A percentile compares a stretch with the other conserved stretches of the same genome.
Conservation (phyloP, 1,140 invertebrate species). For the Ceratoteleas bidentatus region DNA sequence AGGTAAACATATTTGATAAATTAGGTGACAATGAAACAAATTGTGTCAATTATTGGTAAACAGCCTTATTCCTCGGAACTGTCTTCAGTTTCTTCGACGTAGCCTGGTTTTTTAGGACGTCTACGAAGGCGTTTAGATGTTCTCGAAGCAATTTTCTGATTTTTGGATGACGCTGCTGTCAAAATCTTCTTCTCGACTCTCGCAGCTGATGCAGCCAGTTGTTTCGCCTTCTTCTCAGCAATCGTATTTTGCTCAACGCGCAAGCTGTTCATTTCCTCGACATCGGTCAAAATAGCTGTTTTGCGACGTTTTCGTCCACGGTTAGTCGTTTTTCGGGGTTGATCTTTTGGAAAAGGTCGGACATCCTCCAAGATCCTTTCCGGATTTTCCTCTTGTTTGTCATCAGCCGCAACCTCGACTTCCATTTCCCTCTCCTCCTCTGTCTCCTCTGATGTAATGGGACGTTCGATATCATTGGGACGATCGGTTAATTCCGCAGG, state of each 20-base stretch:
- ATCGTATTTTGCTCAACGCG: constrained; percentile 13
- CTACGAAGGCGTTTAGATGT: not conserved
- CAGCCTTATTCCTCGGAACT: not conserved
- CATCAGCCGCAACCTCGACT: not conserved
- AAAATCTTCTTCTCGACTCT: constrained; percentile 1
- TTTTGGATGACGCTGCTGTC: constrained; percentile 3
- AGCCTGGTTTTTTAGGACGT: constrained; percentile 1
- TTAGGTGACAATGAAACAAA: not conserved
- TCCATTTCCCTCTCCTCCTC: constrained; percentile 3
- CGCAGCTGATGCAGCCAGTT: constrained; percentile 18
- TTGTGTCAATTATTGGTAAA: not conserved
- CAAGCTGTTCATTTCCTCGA: constrained; percentile 18
- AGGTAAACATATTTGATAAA: not conserved
- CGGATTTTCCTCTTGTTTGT: constrained; percentile 17
- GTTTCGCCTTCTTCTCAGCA: constrained; percentile 15
- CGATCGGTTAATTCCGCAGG: constrained; percentile 21
- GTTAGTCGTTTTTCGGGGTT: constrained; percentile 16
- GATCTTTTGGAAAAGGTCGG: constrained; percentile 26
- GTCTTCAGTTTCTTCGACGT: not conserved
- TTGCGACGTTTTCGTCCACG: constrained; percentile 25
- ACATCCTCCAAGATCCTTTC: constrained; percentile 4
- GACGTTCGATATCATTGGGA: constrained; percentile 2
- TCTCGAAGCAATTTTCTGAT: not conserved
- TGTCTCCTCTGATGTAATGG: not conserved
- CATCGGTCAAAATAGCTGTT: constrained; percentile 21